Percentiles rank a stretch among this genome's conserved stretches.
These are phyloP conservation scores for Sarcoramphus papa DNA, from an alignment of 2,797 vertebrate genomes.

Conservation along the genomic window DNA sequence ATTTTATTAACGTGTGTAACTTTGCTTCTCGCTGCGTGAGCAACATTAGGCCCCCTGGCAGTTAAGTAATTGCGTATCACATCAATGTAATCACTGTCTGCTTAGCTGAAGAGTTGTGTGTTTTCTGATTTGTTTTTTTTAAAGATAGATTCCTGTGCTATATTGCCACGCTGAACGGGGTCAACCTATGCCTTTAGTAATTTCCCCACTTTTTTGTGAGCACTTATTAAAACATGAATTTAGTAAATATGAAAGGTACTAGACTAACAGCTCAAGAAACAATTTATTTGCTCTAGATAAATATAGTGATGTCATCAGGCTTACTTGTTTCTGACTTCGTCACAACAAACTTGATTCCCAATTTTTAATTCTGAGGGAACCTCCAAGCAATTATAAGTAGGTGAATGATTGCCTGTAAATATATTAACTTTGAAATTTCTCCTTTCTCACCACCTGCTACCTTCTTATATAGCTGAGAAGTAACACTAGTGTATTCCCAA, in stretches of 20 bases:
- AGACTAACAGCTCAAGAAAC: neutral
- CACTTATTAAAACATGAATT: neutral
- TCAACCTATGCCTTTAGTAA: neutral
- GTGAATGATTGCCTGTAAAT: neutral
- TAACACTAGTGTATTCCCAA: neutral
- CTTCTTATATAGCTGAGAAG: neutral
- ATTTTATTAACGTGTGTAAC: neutral
- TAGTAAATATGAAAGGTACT: neutral
- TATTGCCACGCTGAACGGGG: neutral
- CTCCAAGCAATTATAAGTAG: neutral
- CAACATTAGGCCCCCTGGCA: neutral
- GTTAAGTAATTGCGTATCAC: conserved; percentile 19
- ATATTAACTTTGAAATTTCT: neutral
- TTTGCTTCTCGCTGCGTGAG: neutral
- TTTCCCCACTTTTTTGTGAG: neutral
- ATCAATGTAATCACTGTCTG: conserved; percentile 7
- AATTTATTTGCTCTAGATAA: neutral
- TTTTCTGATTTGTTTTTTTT: neutral
- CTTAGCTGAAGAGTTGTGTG: neutral
- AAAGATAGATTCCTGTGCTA: neutral
- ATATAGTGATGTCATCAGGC: neutral
- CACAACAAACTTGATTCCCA: neutral
- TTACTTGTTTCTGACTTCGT: neutral
- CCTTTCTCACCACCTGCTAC: neutral
- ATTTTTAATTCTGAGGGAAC: neutral